Evolutionary conservation across 2,797 vertebrate genomes (phyloP).

Genomic region (Halcyon leucocephala): DNA sequence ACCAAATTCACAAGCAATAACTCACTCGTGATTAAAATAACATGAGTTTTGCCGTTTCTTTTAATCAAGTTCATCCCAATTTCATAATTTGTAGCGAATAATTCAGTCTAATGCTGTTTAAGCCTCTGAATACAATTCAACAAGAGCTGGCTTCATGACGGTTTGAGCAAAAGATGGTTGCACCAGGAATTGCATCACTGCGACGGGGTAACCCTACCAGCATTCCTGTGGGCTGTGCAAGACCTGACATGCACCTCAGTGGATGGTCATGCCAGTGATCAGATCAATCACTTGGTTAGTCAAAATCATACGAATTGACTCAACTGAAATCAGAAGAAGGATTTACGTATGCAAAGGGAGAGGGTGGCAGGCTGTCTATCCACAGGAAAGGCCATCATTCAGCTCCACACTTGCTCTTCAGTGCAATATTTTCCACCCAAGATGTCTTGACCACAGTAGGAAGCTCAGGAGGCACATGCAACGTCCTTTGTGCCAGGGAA

Average conservation of each 20-base stretch:
- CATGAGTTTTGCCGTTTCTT: not conserved
- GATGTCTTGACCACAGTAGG: not conserved
- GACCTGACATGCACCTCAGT: fast-evolving
- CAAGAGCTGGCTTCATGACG: not conserved
- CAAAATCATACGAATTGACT: not conserved
- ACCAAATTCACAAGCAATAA: conserved; percentile 30
- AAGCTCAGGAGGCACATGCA: fast-evolving
- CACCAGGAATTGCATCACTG: not conserved
- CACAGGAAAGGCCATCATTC: fast-evolving
- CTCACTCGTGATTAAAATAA: not conserved
- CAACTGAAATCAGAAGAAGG: not conserved
- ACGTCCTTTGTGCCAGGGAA: not conserved
- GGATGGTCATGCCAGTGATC: not conserved
- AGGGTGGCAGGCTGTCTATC: not conserved
- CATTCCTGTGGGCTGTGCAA: not conserved
- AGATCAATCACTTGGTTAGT: not conserved
- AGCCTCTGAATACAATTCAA: not conserved
- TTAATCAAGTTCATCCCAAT: not conserved
- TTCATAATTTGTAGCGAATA: not conserved
- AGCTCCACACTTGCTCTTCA: not conserved
- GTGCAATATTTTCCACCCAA: not conserved
- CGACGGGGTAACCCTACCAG: not conserved
- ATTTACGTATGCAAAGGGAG: not conserved
- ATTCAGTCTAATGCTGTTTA: not conserved
- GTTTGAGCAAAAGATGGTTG: not conserved